Base-by-base conservation (phyloP, 2,113 vertebrate species). In the Nasalis larvatus region DNA sequence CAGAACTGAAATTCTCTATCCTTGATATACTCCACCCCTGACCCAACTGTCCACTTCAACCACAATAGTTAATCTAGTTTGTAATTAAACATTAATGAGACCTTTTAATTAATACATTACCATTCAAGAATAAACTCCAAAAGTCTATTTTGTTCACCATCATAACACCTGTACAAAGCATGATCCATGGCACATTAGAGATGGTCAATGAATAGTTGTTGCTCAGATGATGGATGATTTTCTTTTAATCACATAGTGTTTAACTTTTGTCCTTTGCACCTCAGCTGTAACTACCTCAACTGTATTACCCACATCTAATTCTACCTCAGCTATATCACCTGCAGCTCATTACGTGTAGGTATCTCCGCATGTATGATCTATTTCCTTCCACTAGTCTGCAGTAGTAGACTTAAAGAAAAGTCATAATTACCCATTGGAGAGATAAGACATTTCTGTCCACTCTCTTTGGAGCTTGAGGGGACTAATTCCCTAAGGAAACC, bases 41-140 rank as follows among this genome's bases (percentile, higher is more conserved):
- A n/a, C 9, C 47, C 71, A 84, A 18, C 0, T 76, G 20, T 77
- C 32, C 8, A 84, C 76, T 71, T 93, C 23, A 92, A 81, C 13
- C 42, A 89, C 17, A 54, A 52, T 66, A 45, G 11, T 84, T 94
- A 80, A 54, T 13, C 18, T 74, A 35, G 9, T 9, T 92, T 54
- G 37, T 77, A 76, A 25, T 71, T 90, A 96, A 94, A 82, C 87
- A 93, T 49, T 83, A 86, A 40, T 80, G 18, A 95, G 23, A 66
- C 4, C 35, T 81, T 90, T 87, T 85, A 49, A 95, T 78, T 73
- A 84, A 63, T 30, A 35, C 42, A 56, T 88, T 63, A n/a, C 14
- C 4, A 58, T 37, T 35, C 17, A 95, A 95, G 25, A 95, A 83
- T 90, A 83, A 94, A 32, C 18, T 80, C 18, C 40, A 58, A 74